Conservation (phyloP, 2,797 vertebrate genomes). For the Meda fulgida region DNA sequence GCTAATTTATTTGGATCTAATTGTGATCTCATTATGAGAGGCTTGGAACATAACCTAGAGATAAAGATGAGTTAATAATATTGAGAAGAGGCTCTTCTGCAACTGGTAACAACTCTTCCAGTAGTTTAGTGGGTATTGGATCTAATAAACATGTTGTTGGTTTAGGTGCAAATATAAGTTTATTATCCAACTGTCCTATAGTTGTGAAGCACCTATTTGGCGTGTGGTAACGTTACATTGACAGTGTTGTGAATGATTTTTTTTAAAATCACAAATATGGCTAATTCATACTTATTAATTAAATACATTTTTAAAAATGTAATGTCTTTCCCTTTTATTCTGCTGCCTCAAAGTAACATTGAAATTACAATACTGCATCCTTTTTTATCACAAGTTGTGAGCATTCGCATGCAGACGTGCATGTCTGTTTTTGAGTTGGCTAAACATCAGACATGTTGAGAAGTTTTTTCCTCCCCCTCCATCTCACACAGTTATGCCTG, state of each 20-base stretch:
- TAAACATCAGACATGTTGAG: conserved; percentile 17
- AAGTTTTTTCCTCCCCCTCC: conserved; percentile 50
- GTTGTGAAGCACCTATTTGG: too few species aligned
- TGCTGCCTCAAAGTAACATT: neutral
- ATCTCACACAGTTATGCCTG: conserved; percentile 70
- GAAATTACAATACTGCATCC: neutral
- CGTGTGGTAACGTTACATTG: too few species aligned
- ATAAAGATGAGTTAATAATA: too few species aligned
- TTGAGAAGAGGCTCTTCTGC: too few species aligned
- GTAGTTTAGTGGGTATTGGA: too few species aligned
- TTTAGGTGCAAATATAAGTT: too few species aligned
- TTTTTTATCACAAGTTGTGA: neutral
- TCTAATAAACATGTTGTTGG: too few species aligned
- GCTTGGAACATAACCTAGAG: too few species aligned
- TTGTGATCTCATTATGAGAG: too few species aligned
- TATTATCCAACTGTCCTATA: too few species aligned
- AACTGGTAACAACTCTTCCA: too few species aligned
- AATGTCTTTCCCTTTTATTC: neutral
- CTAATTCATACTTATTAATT: neutral
- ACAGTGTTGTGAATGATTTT: neutral
- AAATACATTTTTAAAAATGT: neutral
- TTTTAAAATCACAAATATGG: neutral
- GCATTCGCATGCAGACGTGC: neutral
- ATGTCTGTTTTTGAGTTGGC: neutral
- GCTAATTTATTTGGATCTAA: too few species aligned